These are phyloP conservation scores for Rhegmatorhina hoffmannsi DNA, from an alignment of 2,113 vertebrate genomes.

Conservation along the genomic window DNA sequence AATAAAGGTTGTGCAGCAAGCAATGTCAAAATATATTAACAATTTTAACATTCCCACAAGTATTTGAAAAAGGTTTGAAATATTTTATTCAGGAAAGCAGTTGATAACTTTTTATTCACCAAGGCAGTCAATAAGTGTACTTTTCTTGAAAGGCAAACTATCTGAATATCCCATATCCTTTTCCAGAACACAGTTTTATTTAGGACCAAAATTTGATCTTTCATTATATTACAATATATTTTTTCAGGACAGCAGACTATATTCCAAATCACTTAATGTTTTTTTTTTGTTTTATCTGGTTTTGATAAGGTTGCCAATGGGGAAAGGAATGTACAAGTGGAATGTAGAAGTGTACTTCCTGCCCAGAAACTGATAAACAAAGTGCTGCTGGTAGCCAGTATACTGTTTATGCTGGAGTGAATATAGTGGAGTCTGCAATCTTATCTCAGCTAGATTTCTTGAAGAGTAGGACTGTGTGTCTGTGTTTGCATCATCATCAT, in stretches of 20 bases:
- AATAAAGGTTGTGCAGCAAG: background rate
- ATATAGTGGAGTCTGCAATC: background rate
- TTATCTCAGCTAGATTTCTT: background rate
- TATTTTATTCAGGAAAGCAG: background rate
- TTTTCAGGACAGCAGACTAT: background rate
- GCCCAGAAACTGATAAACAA: background rate
- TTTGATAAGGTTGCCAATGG: background rate
- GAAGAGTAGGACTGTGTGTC: background rate
- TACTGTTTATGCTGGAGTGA: background rate
- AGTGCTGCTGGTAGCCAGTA: background rate
- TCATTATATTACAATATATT: background rate
- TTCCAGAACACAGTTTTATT: background rate
- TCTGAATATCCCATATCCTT: background rate
- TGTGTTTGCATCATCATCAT: background rate
- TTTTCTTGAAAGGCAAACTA: background rate
- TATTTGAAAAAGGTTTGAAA: background rate
- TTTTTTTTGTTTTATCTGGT: background rate
- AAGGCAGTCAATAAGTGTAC: background rate
- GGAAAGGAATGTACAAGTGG: background rate
- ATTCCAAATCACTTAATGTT: background rate
- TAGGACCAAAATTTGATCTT: background rate
- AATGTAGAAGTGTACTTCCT: background rate
- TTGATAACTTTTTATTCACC: background rate
- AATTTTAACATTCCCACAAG: background rate
- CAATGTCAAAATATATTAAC: background rate